A percentile compares a stretch with the other conserved stretches of the same genome.
phyloP scores from a whole-genome alignment of 2,113 vertebrate genomes.

The Cairina moschata region DNA sequence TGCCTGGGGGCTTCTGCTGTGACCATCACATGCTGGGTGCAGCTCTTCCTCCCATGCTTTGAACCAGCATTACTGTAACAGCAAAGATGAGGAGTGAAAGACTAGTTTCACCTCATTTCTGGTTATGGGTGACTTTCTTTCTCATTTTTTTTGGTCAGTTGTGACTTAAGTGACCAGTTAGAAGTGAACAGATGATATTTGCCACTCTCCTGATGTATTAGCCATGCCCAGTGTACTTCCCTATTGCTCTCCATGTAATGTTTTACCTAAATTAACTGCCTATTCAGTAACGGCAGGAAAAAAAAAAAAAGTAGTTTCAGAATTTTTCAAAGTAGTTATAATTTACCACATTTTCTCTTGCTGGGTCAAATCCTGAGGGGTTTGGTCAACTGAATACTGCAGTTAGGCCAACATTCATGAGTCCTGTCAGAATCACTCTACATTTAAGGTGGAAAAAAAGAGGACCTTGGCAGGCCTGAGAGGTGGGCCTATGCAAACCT shows the following conservation, averaged over 20 bases:
- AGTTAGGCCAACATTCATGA: background rate
- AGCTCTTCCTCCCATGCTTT: background rate
- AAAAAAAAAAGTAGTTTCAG: background rate
- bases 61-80: background rate
- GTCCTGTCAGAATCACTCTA: background rate
- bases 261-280: background rate
- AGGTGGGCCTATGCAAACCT: no score
- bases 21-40: rapidly evolving
- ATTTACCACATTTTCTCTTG: background rate
- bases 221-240: background rate
- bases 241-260: background rate
- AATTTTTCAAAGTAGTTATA: background rate
- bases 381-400: background rate
- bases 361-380: background rate
- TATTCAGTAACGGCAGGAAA: background rate
- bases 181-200: background rate
- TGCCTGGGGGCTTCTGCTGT: background rate
- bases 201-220: background rate
- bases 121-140: background rate
- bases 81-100: background rate
- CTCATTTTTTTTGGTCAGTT: background rate
- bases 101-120: background rate
- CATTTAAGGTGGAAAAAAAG: background rate
- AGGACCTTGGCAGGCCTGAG: no score
- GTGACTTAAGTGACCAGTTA: background rate